Evolutionary conservation across 1,140 invertebrate genomes (phyloP).

Genomic region (Drosophila sturtevanti): DNA sequence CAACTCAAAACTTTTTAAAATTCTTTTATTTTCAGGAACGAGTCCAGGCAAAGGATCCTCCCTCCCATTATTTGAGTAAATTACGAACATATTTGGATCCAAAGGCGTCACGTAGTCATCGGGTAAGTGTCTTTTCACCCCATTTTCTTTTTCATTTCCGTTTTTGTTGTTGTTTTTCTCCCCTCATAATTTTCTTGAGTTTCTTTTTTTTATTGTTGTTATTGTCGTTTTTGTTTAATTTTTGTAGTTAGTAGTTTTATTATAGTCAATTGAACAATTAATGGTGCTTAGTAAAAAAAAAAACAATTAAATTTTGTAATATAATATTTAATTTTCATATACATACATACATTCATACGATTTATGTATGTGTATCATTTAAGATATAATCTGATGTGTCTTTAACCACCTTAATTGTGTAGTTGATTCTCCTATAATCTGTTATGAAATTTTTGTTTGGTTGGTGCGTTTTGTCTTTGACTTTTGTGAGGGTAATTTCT

Average conservation of each 20-base stretch:
- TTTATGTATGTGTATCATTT: background rate
- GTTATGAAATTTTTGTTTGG: slow-evolving; percentile 13
- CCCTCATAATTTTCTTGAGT: background rate
- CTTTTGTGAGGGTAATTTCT: slow-evolving; percentile 12
- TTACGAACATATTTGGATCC: slow-evolving; percentile 97
- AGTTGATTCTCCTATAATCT: too few relatives aligned
- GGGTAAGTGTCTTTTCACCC: slow-evolving; percentile 86
- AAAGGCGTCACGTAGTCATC: slow-evolving; percentile 95
- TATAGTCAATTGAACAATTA: slow-evolving; percentile 1
- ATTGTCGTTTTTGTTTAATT: slow-evolving; percentile 27
- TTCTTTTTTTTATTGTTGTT: background rate
- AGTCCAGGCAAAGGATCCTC: slow-evolving; percentile 98
- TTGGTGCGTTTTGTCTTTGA: slow-evolving; percentile 33
- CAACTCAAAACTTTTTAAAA: background rate
- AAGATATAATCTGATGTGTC: background rate
- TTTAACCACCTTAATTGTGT: background rate
- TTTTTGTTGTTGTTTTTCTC: background rate
- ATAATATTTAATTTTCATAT: slow-evolving; percentile 17
- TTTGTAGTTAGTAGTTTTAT: slow-evolving; percentile 24
- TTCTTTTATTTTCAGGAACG: slow-evolving; percentile 88
- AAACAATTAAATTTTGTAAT: background rate
- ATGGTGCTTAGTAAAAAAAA: slow-evolving; percentile 17
- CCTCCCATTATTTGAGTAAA: slow-evolving; percentile 96
- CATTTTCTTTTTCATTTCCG: background rate
- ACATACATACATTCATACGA: background rate